phyloP scores from a whole-genome alignment of 1,140 invertebrate species.

The Armadillidium nasatum region DNA sequence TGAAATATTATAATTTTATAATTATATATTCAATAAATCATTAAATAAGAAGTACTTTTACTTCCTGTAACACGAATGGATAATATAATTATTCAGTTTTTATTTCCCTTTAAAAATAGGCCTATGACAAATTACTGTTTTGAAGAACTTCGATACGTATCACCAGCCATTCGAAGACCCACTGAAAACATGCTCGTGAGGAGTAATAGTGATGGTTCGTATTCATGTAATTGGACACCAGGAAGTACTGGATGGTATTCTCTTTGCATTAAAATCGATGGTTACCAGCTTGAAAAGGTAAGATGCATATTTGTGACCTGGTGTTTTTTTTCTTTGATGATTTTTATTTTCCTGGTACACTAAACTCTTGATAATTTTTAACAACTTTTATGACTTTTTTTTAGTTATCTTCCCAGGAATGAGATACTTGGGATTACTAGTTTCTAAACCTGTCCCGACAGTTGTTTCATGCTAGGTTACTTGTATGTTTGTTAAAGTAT shows the following conservation, averaged over 20 bases:
- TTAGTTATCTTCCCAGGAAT: too few species aligned
- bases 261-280: slow-evolving; percentile 81
- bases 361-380: too few species aligned
- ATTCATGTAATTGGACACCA: slow-evolving; percentile 87
- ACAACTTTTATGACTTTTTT: too few species aligned
- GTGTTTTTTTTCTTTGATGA: too few species aligned
- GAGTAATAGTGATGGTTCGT: slow-evolving; percentile 78
- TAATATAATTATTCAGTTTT: slow-evolving; percentile 23
- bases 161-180: slow-evolving; percentile 65
- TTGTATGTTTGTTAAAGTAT: too few species aligned
- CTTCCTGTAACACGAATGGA: background rate
- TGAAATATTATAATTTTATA: too few species aligned
- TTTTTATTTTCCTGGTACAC: too few species aligned
- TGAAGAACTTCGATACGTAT: slow-evolving; percentile 84
- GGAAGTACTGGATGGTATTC: slow-evolving; percentile 81
- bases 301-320: slow-evolving; percentile 37
- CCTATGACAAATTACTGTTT: slow-evolving; percentile 93
- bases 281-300: slow-evolving; percentile 75
- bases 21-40: too few species aligned
- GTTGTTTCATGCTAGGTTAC: too few species aligned
- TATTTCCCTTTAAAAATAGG: slow-evolving; percentile 52
- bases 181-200: slow-evolving; percentile 80
- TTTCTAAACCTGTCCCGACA: too few species aligned
- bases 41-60: too few species aligned
- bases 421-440: too few species aligned